phyloP scores from a whole-genome alignment of 53 echinoderm and acorn worm species.

The Luidia sarsii region DNA sequence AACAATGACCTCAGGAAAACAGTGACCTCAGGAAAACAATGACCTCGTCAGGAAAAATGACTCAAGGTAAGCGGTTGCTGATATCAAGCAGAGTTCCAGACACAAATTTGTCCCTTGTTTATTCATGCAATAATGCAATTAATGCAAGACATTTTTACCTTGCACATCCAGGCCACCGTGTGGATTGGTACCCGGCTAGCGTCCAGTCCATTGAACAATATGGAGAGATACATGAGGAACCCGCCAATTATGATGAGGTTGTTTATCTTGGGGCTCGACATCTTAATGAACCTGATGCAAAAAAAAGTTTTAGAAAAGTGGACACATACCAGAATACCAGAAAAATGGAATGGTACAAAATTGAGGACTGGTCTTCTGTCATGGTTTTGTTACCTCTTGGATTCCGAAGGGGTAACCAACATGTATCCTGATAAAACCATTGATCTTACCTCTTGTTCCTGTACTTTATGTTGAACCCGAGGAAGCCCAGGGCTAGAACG shows the following conservation, averaged over 20 bases:
- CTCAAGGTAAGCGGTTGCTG: too few species aligned
- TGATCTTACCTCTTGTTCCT: conserved; percentile 69
- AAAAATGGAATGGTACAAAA: too few species aligned
- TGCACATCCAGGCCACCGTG: conserved; percentile 72
- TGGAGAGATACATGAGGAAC: conserved; percentile 82
- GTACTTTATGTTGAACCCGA: conserved; percentile 83
- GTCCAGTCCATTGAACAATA: conserved; percentile 86
- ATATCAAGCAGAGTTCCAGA: too few species aligned
- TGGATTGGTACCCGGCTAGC: conserved; percentile 41
- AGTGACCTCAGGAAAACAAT: too few species aligned
- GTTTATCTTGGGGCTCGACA: conserved; percentile 98
- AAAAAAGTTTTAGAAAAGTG: too few species aligned
- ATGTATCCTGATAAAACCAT: neutral
- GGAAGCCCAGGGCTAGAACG: conserved; percentile 72
- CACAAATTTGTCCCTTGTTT: neutral
- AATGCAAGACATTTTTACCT: conserved; percentile 54
- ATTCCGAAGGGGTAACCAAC: too few species aligned
- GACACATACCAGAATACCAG: too few species aligned
- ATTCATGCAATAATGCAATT: neutral
- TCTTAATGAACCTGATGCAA: conserved; percentile 86
- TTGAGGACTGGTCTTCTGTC: too few species aligned
- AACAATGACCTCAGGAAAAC: too few species aligned
- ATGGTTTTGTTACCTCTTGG: too few species aligned
- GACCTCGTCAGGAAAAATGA: too few species aligned
- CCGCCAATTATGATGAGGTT: conserved; percentile 91